Base-by-base conservation (phyloP, 2,113 vertebrate species). In the Silurus glanis region DNA sequence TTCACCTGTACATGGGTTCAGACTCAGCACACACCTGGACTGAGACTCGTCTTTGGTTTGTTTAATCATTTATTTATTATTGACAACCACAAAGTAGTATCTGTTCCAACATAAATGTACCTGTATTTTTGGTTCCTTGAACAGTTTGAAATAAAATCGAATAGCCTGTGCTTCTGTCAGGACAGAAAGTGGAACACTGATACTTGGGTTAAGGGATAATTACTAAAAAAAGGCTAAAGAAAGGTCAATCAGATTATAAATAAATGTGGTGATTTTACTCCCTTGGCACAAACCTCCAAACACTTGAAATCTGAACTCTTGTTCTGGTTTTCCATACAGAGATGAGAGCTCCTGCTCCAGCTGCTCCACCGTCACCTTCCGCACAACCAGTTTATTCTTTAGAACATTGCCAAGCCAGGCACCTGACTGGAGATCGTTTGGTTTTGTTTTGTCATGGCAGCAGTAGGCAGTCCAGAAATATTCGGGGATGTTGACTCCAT, bases 381-480 rank as follows among this genome's bases (percentile, higher is more conserved):
- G 23, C 49, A 56, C 75, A 9, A 10, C 51, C 75, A 78, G 49
- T 37, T 37, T 37, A 37, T 14, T 12, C 12, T n/a, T 78, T 55
- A 55, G 21, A 1, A 3, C 13, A 23, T 55, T 51, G 49, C 9
- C 75, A 9, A 78, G 23, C 75, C 51, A 78, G 51, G 75, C 75
- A 14, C 2, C 51, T 23, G 47, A 66, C 58, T 58, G 23, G 37
- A 51, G 49, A 67, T 21, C 9, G 0, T 6, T 64, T 2, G 37
- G 37, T 37, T 37, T 37, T 37, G 37, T 37, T 6, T 25, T 14
- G 37, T 66, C 45, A 66, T 14, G 47, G 21, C 80, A 82, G 62
- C 80, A 82, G 80, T 9, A 61, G 19, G 80, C 80, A n/a, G 80
- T 82, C 80, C 80, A 82, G 45, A 82, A 51, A 47, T 49, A 4